Conservation (phyloP, 2,113 vertebrate species). For the Amazona guildingii region DNA sequence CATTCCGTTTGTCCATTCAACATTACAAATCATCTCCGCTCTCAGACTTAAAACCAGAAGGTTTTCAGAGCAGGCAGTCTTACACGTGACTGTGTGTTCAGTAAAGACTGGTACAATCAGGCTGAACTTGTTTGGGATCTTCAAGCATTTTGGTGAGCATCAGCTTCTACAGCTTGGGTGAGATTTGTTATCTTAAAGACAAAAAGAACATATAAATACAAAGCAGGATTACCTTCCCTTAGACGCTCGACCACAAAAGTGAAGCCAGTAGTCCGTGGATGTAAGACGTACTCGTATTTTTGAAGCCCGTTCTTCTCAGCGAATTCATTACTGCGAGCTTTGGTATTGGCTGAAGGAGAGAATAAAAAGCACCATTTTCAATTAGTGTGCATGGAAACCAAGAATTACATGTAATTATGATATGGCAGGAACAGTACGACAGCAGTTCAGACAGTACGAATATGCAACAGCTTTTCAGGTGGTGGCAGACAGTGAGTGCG, state of each 20-base stretch:
- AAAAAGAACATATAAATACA: neutral
- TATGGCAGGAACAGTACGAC: neutral
- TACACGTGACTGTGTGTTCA: rapidly evolving
- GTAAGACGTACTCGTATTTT: conserved; percentile 90
- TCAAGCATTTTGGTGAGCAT: neutral
- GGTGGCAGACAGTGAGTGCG: neutral
- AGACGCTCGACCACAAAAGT: conserved; percentile 92
- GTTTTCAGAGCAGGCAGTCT: neutral
- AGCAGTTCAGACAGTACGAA: neutral
- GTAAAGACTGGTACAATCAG: neutral
- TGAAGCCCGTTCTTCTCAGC: conserved; percentile 87
- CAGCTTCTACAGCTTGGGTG: neutral
- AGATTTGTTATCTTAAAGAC: neutral
- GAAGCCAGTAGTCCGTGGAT: conserved; percentile 94
- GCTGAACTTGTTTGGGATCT: neutral
- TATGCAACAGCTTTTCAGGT: neutral
- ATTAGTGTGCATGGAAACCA: neutral
- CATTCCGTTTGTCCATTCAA: neutral
- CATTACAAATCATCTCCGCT: neutral
- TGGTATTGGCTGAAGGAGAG: conserved; percentile 84
- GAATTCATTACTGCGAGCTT: conserved; percentile 86
- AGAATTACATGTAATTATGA: neutral
- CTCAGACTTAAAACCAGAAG: neutral
- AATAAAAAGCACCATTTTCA: conserved; percentile 5
- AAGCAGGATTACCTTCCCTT: conserved; percentile 82